Base-by-base conservation (phyloP, 2,113 vertebrate species). In the Thamnaconus septentrionalis region DNA sequence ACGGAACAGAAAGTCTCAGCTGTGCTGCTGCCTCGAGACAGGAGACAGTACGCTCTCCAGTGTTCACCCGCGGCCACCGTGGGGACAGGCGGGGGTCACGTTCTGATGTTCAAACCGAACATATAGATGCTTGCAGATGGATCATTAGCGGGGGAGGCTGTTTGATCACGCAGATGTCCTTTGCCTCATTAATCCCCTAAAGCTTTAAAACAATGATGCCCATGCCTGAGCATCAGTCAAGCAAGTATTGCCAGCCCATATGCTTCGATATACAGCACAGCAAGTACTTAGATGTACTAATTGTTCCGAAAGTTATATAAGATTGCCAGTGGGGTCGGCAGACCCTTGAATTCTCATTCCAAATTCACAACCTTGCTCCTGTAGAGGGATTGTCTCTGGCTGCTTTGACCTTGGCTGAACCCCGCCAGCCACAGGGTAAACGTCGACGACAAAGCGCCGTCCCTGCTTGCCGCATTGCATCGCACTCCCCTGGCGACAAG, bases 31-130 rank as follows among this genome's bases (percentile, higher is more conserved):
- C 44, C 61, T 69, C 42, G 53, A 64, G 50, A 52, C 31, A 18
- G 58, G 10, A 54, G 66, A 81, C 73, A 53, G 44, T 77, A 12
- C 4, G 9, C 59, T 73, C 52, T 12, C 56, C 70, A 53, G 65
- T 58, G 63, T 63, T 61, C 18, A 18, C 18, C 18, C 18, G 2
- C 18, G 2, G 18, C 18, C 18, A 31, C 40, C 62, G 50, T 71
- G 56, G 18, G 18, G 18, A 31, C 18, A 31, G 18, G 18, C 18
- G 18, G 18, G 18, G 18, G 18, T 31, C 18, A 31, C 18, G 18
- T 31, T 31, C 68, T 63, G 46, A 59, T 75, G 59, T 75, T 70
- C 31, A 78, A 65, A 57, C 64, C 50, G 44, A 56, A 63, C 61
- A 56, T 47, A 48, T 10, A 77, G 76, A 73, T 59, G 63, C 69